Base-by-base conservation (phyloP, 2,888 invertebrate genomes). In the Boloria euphrosyne region DNA sequence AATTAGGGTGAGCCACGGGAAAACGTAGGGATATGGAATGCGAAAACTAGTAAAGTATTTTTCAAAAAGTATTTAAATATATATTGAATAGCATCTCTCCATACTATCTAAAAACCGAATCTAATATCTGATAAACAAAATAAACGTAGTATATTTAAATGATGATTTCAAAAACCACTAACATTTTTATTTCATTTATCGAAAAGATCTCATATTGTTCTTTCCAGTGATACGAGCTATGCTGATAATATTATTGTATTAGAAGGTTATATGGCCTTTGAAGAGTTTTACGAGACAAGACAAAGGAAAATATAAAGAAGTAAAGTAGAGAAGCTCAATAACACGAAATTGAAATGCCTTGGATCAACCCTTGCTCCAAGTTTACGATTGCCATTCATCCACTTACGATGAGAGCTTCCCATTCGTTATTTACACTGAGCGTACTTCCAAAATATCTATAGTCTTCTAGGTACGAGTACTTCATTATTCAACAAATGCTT, bases 351-450 rank as follows among this genome's bases (percentile, higher is more conserved):
- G 55, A 64, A 69, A 63, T 55, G 59, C 62, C 44, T 60, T 46
- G 49, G 62, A 55, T 60, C 55, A 50, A 53, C 60, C 52, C 52
- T 54, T 61, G 55, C 66, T n/a, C 55, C 31, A 13, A 38, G 52
- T 63, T 69, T 64, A 61, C 63, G 69, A 66, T 46, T 65, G 47
- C 54, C 27, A 49, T 66, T 57, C 68, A 27, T 61, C 64, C 66
- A 66, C 66, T 69, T 66, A n/a, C 55, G 49, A 55, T 66, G 62
- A 68, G 65, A 44, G 65, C 49, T 52, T 16, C n/a, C 62, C 46
- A 54, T 62, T 62, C 43, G 47, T 64, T 65, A 67, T 67, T 65
- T 65, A 65, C 52, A 47, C 51, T 59, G 53, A 58, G 52, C 65
- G 62, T 55, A 27, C 50, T 65, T 13, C 44, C 38, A 52, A 44